phyloP scores from a whole-genome alignment of 53 echinoderm and acorn worm genomes.

The Patiria pectinifera region DNA sequence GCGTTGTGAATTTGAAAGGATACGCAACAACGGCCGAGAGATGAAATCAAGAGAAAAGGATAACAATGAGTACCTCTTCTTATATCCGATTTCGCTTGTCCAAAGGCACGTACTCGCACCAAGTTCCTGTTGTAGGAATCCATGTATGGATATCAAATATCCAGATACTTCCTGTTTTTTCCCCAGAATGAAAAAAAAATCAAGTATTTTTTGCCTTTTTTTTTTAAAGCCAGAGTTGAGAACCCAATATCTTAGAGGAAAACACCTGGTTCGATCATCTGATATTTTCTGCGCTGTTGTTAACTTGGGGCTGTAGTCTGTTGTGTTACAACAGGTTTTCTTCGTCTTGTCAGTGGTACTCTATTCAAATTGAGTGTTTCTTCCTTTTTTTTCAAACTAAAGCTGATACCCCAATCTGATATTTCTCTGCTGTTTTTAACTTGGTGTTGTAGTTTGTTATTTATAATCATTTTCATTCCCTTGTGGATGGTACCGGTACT shows the following conservation, averaged over 20 bases:
- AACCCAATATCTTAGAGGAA: neutral
- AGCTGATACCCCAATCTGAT: too few relatives aligned
- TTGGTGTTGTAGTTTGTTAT: too few relatives aligned
- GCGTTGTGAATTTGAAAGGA: too few relatives aligned
- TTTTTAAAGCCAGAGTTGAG: neutral
- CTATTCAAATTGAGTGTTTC: too few relatives aligned
- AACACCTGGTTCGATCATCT: neutral
- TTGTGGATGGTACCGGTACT: too few relatives aligned
- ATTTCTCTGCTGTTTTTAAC: too few relatives aligned
- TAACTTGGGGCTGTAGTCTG: neutral
- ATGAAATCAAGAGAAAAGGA: neutral
- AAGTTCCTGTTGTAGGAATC: neutral
- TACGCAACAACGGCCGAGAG: neutral
- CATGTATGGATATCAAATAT: neutral
- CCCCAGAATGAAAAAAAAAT: neutral
- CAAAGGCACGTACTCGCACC: neutral
- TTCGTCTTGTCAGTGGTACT: neutral
- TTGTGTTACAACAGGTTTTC: neutral
- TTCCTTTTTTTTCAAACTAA: too few relatives aligned
- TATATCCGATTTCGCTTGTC: neutral
- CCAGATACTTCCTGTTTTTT: constrained; percentile 8
- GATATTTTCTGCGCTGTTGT: neutral
- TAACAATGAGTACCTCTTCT: neutral
- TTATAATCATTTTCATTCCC: too few relatives aligned
- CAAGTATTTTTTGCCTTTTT: neutral